Evolutionary conservation across 2,113 vertebrate genomes (phyloP), one percentile per base, ranked within the genome.

Genomic region (Cinclus mexicanus): DNA sequence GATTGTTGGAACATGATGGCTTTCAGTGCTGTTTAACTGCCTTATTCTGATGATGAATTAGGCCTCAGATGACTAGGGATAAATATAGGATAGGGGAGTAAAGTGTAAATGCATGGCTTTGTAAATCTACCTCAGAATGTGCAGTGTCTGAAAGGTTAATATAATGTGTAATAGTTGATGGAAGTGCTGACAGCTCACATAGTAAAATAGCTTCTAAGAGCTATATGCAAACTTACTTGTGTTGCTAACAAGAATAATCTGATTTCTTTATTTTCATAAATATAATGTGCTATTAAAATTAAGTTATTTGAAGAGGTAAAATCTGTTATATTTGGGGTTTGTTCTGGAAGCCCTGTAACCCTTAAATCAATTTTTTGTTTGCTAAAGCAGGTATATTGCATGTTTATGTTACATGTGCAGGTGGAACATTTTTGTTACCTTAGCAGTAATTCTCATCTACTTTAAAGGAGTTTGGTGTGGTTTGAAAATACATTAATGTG

Each of bases 111-210:
- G 31, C 65, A 41, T 72, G 26, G 65, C 25, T 39, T 63, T 29
- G 23, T 88, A 59, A 85, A 72, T 78, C 63, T 80, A 22, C 39
- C 22, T n/a, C 39, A 42, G 56, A 50, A 42, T 52, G 19, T 82
- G 35, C 23, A 50, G 16, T 79, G 35, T 82, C 78, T 95, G 89
- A 53, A 90, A 87, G 46, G 60, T 87, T 94, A 83, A 85, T 95
- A 13, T 50, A 37, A 29, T 50, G 25, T 53, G 9, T 49, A 69
- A 68, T 50, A 64, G 28, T 68, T 81, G 59, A 63, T 83, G 10
- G 33, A 49, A 71, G 29, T 33, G 61, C 78, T 95, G 64, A 42
- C 81, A 85, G 53, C 42, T 82, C 4, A 26, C 8, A 5, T 75
- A 35, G 35, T 65, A 14, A 87, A 63, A 60, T 52, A 55, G 24